Percentiles rank a stretch among this genome's conserved stretches.
Conservation (phyloP, 1,140 invertebrate genomes). For the Nomia melanderi region DNA sequence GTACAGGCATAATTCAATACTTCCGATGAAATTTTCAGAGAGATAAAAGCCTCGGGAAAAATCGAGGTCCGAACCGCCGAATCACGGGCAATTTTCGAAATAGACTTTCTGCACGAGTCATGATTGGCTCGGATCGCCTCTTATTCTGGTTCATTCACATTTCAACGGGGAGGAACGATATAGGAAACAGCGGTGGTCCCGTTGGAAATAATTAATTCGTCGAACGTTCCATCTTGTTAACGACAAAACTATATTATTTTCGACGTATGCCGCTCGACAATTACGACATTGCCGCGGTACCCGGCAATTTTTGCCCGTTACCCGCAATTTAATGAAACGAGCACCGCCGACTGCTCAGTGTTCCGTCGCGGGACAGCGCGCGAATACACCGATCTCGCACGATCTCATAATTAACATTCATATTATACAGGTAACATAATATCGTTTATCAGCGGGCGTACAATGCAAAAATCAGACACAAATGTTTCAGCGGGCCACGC, state of each 20-base stretch:
- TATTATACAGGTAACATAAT: neutral
- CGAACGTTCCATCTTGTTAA: neutral
- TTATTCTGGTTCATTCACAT: neutral
- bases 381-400: no score
- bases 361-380: no score
- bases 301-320: no score
- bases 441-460: neutral
- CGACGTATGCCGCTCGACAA: no score
- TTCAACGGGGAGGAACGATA: neutral
- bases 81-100: conserved; percentile 12
- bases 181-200: neutral
- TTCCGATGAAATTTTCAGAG: conserved; percentile 1
- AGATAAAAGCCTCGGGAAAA: neutral
- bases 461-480: neutral
- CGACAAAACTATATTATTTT: no score
- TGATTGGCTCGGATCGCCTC: neutral
- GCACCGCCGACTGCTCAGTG: no score
- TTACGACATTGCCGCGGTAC: no score
- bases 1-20: no score
- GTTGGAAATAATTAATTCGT: neutral
- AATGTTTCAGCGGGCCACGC: neutral
- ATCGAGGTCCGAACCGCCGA: neutral
- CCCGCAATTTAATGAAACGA: no score
- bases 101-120: neutral
- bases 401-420: neutral